phyloP scores from a whole-genome alignment of 2,113 vertebrate genomes.

The Tetrao urogallus region DNA sequence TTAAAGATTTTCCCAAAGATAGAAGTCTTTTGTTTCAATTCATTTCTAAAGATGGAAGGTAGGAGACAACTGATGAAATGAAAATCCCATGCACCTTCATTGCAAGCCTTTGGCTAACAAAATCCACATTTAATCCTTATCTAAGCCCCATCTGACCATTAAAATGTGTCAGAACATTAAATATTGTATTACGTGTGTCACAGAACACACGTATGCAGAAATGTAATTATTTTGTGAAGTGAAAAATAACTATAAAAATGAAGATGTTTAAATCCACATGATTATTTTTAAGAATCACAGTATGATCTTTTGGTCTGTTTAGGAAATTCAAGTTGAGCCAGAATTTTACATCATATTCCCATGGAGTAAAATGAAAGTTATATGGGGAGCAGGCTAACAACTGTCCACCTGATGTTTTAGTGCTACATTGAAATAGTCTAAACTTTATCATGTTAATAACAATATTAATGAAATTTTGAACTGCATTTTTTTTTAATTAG shows the following conservation, averaged over 20 bases:
- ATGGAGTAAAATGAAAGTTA: not conserved
- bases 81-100: not conserved
- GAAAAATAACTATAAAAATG: not conserved
- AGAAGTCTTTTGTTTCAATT: not conserved
- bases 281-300: not conserved
- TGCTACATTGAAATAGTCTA: not conserved
- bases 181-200: not conserved
- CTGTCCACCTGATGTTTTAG: not conserved
- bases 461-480: not conserved
- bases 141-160: not conserved
- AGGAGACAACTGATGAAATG: not conserved
- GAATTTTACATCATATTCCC: not conserved
- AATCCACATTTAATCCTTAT: not conserved
- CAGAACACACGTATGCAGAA: not conserved
- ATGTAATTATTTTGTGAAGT: not conserved
- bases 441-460: not conserved
- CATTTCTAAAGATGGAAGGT: not conserved
- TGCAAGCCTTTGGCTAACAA: not conserved
- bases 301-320: not conserved
- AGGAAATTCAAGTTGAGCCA: not conserved
- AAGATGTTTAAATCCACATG: not conserved
- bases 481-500: not conserved
- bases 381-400: not conserved
- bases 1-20: constrained; percentile 9
- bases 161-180: not conserved